Base-by-base conservation (phyloP, 1,140 invertebrate species). In the Orchestia grillus region DNA sequence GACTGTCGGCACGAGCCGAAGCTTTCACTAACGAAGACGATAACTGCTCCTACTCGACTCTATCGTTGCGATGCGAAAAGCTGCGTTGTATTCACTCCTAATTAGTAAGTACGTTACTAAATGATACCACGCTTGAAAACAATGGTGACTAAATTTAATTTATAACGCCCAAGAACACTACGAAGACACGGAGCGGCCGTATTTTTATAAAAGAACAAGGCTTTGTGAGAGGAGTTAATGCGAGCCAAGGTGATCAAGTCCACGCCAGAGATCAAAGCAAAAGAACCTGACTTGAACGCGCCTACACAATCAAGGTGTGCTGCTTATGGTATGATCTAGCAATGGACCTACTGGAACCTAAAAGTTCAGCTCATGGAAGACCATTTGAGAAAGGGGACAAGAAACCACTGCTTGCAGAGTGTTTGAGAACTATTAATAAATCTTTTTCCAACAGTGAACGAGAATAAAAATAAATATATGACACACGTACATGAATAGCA, bases 21-120 rank as follows among this genome's bases (percentile, higher is more conserved):
- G 88, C 88, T 90, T 90, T 90, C 88, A 90, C 88, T 90, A 90
- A 42, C 88, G 43, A 90, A 36, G 15, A 77, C 62, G 62, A 77
- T 77, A 77, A 77, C 62, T 77, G 3, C 28, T 77, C 62, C 28
- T 77, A 77, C 62, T 19, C 15, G 36, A 77, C 62, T 8, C 15
- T 77, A 77, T 53, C 62, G 62, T 77, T 77, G 62, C 62, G 28
- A 36, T 36, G 62, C 11, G 62, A 77, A 36, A 77, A 77, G 62
- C 62, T 77, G 62, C 36, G 62, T 19, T 53, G 47, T 53, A 15
- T 77, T 77, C 28, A 77, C 36, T 15, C 62, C 28, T 77, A 3
- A 77, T 77, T 77, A 77, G 62, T 23, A 77, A 77, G 36, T 23
- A 77, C 62, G 36, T 28, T 19, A 77, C 62, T 23, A 15, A 23